A percentile compares a stretch with the other conserved stretches of the same genome.
These are phyloP conservation scores for Acheta domesticus DNA, from an alignment of 2,888 invertebrate species.

Conservation along the genomic window DNA sequence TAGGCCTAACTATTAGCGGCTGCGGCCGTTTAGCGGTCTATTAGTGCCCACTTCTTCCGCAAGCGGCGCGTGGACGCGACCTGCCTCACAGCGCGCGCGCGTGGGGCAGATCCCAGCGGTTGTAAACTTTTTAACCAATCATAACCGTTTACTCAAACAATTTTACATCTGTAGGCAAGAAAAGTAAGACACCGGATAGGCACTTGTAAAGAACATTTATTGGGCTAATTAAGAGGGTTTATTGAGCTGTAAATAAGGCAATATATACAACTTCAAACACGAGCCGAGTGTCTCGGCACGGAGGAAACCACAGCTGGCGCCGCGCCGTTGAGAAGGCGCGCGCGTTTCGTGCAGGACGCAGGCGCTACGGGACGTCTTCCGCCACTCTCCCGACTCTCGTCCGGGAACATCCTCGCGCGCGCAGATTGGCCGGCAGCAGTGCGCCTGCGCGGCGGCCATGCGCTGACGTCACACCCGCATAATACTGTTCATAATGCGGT, in stretches of 20 bases:
- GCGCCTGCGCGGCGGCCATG: slow-evolving; percentile 18
- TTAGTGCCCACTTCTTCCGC: neutral
- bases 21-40: neutral
- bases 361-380: neutral
- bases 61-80: neutral
- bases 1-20: slow-evolving; percentile 18
- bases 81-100: neutral
- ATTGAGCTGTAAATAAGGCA: slow-evolving; percentile 18
- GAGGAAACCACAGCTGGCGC: neutral
- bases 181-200: slow-evolving; percentile 10
- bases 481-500: neutral
- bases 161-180: slow-evolving; percentile 9
- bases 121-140: slow-evolving; percentile 18
- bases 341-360: neutral
- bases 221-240: neutral
- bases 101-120: neutral
- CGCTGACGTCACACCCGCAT: slow-evolving; percentile 9
- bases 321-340: neutral
- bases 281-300: neutral
- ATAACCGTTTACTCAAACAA: slow-evolving; percentile 10
- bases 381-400: neutral
- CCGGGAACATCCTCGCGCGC: neutral
- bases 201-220: slow-evolving; percentile 18
- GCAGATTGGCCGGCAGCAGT: neutral
- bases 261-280: neutral